Base-by-base conservation (phyloP, 2,797 vertebrate species). In the Silurus aristotelis region DNA sequence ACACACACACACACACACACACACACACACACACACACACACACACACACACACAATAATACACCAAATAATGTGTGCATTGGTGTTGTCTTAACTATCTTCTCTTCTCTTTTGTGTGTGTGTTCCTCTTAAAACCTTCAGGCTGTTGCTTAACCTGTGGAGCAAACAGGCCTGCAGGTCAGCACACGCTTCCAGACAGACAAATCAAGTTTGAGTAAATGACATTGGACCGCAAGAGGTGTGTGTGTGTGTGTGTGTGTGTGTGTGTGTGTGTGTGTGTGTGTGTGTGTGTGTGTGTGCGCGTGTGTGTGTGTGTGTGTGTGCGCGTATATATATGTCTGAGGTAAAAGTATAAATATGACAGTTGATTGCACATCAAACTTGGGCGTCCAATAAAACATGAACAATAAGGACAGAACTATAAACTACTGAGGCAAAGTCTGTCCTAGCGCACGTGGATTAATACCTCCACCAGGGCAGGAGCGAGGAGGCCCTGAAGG, bases 171-270 rank as follows among this genome's bases (percentile, higher is more conserved):
- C 6, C 31, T 79, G 76, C 76, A 79, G 19, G 76, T 72, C 52
- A 17, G 52, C 61, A 82, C 88, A 82, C 25, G 82, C 66, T 84
- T 60, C 4, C 66, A 84, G 84, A 78, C 56, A 77, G 81, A 85
- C 58, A n/a, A 70, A 78, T 80, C 70, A 82, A 83, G 60, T 81
- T 70, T 60, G 79, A 84, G 63, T 86, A 82, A 75, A 46, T 64
- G 70, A 83, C 70, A 73, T 43, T 43, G 7, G 48, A 84, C 83
- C 61, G 22, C 48, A 38, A 55, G 31, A 1, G 38, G 20, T 48
- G 31, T 43, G 38, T 80, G 22, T 64, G 10, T 52, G 2, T 52
- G 10, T 52, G 10, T 72, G 20, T 52, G 5, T 60, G 56, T 78
- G 76, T 78, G 76, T 78, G n/a, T 77, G 25, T 31, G 55, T 60